Evolutionary conservation across 2,113 vertebrate genomes (phyloP).

Genomic region (Ia io): DNA sequence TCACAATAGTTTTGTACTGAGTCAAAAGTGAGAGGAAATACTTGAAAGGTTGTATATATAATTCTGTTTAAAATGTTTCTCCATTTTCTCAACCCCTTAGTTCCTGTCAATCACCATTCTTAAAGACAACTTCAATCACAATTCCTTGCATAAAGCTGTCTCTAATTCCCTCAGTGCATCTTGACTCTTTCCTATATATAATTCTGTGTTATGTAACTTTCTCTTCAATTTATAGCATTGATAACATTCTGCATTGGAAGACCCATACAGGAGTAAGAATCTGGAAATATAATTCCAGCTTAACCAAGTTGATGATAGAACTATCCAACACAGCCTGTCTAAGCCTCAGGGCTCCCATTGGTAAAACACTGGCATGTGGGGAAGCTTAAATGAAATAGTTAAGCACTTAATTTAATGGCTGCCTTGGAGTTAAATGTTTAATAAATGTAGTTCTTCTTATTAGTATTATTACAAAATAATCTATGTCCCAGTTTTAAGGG

Average conservation of each 20-base stretch:
- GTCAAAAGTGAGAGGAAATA: background rate
- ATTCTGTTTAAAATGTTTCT: background rate
- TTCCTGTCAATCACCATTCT: background rate
- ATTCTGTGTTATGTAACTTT: background rate
- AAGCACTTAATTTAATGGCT: background rate
- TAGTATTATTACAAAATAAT: background rate
- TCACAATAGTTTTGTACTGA: background rate
- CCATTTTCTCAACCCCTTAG: background rate
- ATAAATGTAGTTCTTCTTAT: background rate
- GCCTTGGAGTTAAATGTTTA: background rate
- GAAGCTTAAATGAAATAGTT: background rate
- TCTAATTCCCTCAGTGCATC: too few relatives aligned
- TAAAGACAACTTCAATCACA: background rate
- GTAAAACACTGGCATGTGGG: too few relatives aligned
- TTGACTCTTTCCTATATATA: background rate
- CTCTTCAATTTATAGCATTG: background rate
- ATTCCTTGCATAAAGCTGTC: background rate
- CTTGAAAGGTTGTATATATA: background rate
- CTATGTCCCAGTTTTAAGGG: background rate
- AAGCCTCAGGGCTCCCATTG: background rate
- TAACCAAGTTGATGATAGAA: rapidly evolving
- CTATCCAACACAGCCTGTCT: too few relatives aligned
- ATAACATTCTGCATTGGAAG: background rate
- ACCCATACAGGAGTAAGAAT: background rate
- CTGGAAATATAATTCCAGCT: too few relatives aligned